These are phyloP conservation scores for Myiagra hebetior DNA, from an alignment of 2,113 vertebrate genomes.

Conservation along the genomic window DNA sequence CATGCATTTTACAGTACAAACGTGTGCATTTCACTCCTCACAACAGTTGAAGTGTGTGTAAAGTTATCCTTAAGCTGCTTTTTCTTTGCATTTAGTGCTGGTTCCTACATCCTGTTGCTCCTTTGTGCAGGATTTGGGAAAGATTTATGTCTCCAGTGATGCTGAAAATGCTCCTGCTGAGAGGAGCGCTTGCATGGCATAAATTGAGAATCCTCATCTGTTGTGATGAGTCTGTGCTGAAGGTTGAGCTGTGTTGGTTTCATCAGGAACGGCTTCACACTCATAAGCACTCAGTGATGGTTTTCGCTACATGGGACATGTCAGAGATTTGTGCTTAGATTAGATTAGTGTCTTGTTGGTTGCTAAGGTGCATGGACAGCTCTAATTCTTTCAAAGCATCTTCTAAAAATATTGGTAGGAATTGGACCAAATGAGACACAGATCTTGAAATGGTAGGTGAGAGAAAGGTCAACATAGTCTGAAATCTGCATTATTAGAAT, in stretches of 20 bases:
- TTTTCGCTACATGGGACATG: rapidly evolving
- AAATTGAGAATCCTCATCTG: not conserved
- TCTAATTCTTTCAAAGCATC: not conserved
- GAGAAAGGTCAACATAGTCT: not conserved
- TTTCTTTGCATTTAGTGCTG: not conserved
- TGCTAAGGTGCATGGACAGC: not conserved
- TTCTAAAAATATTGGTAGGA: not conserved
- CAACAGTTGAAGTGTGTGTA: not conserved
- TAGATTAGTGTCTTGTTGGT: not conserved
- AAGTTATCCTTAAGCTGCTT: not conserved
- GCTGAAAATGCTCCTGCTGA: not conserved
- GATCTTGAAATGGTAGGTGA: not conserved
- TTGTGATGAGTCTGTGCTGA: not conserved
- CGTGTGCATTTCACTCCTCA: not conserved
- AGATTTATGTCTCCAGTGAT: not conserved
- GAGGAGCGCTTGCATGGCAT: not conserved
- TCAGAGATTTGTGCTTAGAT: not conserved
- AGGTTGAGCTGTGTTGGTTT: not conserved
- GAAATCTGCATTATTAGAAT: not conserved
- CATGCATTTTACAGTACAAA: not conserved
- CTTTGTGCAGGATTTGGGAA: not conserved
- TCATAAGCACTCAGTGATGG: not conserved
- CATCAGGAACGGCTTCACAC: not conserved
- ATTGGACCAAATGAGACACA: not conserved
- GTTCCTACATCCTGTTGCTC: not conserved